Evolutionary conservation across 1,140 invertebrate species (phyloP).

Genomic region (Bombus superbus): DNA sequence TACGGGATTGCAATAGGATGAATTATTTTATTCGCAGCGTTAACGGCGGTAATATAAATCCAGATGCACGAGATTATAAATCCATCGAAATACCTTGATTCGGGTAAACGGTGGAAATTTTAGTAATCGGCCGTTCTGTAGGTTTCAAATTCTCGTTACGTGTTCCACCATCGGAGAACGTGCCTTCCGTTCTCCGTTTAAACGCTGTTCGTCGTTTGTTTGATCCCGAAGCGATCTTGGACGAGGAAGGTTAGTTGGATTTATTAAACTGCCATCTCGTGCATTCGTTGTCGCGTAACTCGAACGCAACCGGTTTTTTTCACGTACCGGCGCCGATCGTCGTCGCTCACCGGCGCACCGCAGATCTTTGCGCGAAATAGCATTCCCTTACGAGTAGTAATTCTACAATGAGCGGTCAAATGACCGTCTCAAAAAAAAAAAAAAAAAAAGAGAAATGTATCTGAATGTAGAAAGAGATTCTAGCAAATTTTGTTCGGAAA

Average conservation of each 20-base stretch:
- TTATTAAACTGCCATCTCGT: not conserved
- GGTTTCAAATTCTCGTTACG: not conserved
- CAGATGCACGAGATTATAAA: not conserved
- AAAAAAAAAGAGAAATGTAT: too few species aligned
- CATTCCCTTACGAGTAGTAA: too few species aligned
- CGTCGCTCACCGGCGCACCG: not conserved
- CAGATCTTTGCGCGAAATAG: too few species aligned
- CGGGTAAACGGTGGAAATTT: not conserved
- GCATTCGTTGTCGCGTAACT: not conserved
- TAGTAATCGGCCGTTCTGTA: too few species aligned
- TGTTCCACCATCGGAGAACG: not conserved
- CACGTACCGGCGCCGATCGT: not conserved
- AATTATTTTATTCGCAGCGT: not conserved
- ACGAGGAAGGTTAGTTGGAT: not conserved
- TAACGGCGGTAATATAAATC: not conserved
- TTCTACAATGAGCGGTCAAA: too few species aligned
- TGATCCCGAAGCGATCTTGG: not conserved
- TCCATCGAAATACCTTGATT: not conserved
- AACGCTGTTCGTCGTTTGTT: not conserved
- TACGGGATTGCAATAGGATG: not conserved
- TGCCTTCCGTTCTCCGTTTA: not conserved
- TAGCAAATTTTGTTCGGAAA: too few species aligned
- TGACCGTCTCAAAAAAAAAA: too few species aligned
- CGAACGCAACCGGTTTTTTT: slow-evolving; percentile 8
- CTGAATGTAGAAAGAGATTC: too few species aligned